phyloP scores from a whole-genome alignment of 2,888 invertebrate genomes.

The Ptychoptera albimana region DNA sequence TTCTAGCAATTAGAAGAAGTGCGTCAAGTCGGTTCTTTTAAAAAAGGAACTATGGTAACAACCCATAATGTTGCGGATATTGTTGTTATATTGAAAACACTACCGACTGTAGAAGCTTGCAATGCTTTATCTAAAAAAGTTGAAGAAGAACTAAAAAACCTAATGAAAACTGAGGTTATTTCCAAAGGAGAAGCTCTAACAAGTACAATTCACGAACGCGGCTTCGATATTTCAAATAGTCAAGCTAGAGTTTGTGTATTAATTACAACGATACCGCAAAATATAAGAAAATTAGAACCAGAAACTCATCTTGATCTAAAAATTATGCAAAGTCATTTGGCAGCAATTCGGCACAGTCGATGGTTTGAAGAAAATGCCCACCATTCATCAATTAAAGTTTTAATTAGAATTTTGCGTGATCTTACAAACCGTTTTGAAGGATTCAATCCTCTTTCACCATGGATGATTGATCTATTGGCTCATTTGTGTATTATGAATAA shows the following conservation, averaged over 20 bases:
- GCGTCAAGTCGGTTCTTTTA: slow-evolving; percentile 92
- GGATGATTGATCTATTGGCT: slow-evolving; percentile 92
- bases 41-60: slow-evolving; percentile 94
- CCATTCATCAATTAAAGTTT: slow-evolving; percentile 88
- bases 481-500: slow-evolving; percentile 96
- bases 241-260: slow-evolving; percentile 80
- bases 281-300: slow-evolving; percentile 82
- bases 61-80: slow-evolving; percentile 93
- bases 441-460: slow-evolving; percentile 79
- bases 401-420: slow-evolving; percentile 88
- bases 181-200: slow-evolving; percentile 37
- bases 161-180: slow-evolving; percentile 44
- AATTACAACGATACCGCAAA: slow-evolving; percentile 87
- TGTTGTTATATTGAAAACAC: slow-evolving; percentile 88
- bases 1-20: slow-evolving; percentile 80
- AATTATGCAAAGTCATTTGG: slow-evolving; percentile 74
- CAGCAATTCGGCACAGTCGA: slow-evolving; percentile 86
- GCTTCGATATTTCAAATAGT: slow-evolving; percentile 75
- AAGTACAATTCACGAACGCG: slow-evolving; percentile 46
- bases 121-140: slow-evolving; percentile 81
- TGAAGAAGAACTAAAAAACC: slow-evolving; percentile 67
- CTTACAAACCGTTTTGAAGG: slow-evolving; percentile 79
- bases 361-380: slow-evolving; percentile 99
- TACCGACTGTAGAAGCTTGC: slow-evolving; percentile 91
- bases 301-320: slow-evolving; percentile 62